phyloP scores from a whole-genome alignment of 53 echinoderm and acorn worm species.

The Hippasteria phrygiana region DNA sequence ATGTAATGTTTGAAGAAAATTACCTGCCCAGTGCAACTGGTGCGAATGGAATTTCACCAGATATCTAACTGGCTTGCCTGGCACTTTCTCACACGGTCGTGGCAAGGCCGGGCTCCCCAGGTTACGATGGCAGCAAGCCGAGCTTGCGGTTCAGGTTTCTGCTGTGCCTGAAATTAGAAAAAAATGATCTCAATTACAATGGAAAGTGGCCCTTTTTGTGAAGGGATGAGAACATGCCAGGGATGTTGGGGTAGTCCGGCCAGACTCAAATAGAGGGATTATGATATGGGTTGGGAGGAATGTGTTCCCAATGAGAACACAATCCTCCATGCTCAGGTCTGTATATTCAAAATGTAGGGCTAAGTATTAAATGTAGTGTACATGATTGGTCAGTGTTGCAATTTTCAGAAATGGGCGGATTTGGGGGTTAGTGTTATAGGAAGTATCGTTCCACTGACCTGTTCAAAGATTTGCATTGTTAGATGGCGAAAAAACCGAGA shows the following conservation, averaged over 20 bases:
- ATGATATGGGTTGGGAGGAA: no score
- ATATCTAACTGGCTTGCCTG: background rate
- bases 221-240: background rate
- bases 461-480: no score
- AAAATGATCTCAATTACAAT: slow-evolving; percentile 45
- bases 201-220: slow-evolving; percentile 3
- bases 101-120: background rate
- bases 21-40: background rate
- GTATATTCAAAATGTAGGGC: no score
- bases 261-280: no score
- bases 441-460: no score
- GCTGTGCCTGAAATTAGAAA: slow-evolving; percentile 19
- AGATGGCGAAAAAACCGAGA: no score
- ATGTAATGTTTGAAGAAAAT: background rate
- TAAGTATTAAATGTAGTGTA: no score
- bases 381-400: no score
- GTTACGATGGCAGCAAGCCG: background rate
- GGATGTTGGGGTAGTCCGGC: background rate
- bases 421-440: no score
- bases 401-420: no score
- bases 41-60: background rate
- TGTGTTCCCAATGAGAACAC: no score
- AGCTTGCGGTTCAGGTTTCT: slow-evolving; percentile 29
- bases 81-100: slow-evolving; percentile 6
- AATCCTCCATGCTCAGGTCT: no score